A percentile compares a stretch with the other conserved stretches of the same genome.
Evolutionary conservation across 2,797 vertebrate species (phyloP).

Genomic region (Sebastolobus alascanus): DNA sequence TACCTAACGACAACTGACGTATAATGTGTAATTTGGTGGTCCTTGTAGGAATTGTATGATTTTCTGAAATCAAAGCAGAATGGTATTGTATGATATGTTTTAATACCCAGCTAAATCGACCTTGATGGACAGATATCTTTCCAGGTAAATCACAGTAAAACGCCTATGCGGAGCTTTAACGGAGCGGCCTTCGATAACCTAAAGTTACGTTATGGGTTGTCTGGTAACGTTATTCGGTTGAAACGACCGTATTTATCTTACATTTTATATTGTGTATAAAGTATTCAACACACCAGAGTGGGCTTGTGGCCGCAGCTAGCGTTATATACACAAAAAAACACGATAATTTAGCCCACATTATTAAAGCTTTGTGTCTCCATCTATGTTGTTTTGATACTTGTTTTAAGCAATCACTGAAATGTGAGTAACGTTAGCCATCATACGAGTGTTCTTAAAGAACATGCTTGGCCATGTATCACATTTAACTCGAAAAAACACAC

Average conservation of each 20-base stretch:
- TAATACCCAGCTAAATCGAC: background rate
- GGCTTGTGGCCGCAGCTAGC: too few species aligned
- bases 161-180: conserved; percentile 47
- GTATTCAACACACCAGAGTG: background rate
- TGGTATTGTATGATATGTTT: background rate
- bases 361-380: background rate
- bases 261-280: background rate
- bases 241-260: background rate
- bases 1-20: background rate
- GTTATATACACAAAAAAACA: background rate
- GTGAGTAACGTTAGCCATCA: too few species aligned
- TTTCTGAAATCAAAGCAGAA: accelerated
- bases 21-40: background rate
- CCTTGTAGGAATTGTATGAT: accelerated
- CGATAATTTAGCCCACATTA: accelerated
- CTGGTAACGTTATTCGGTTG: background rate
- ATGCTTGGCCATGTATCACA: background rate
- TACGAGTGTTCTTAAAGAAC: background rate
- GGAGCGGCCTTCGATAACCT: conserved; percentile 42
- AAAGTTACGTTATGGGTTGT: background rate
- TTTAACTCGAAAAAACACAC: background rate
- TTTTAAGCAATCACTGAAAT: background rate
- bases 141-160: conserved; percentile 10
- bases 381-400: conserved; percentile 8
- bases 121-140: background rate